Evolutionary conservation across 2,888 invertebrate genomes (phyloP), one percentile per base, ranked within the genome.

Genomic region (Ceramica pisi): DNA sequence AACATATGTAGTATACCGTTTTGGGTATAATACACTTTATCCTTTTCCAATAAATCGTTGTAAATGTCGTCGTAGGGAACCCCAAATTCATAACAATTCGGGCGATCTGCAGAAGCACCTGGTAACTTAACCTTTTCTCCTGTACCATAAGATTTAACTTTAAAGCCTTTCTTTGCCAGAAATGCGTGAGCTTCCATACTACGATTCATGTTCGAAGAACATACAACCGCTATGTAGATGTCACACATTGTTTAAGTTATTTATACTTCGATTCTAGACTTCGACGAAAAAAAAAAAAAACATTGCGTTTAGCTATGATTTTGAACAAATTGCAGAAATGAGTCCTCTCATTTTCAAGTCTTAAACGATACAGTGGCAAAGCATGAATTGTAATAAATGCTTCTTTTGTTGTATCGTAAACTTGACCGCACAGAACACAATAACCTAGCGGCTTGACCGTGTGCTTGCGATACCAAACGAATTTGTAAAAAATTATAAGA

Each of bases 101-200:
- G 99, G 88, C 97, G 97, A 92, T 99, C 99, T 7, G 98, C 98
- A 12, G 99, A 97, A 61, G 98, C 97, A 50, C 99, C 99, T 10
- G 99, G 99, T 71, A 99, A 96, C 93, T 99, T 99, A 1, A 99
- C 99, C 94, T 98, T 98, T 90, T 99, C 98, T 12, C 99, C 99
- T 44, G 99, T 98, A 21, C 99, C 99, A 95, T 98, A 99, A 0
- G 99, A 99, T 90, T 98, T 97, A 0, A 99, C 99, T 90, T 97
- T 97, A 91, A 98, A 99, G 19, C 99, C 99, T 90, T 99, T 99
- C 96, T 99, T 99, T 69, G 99, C 98, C 62, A 99, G 96, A 94
- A 99, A 99, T 72, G 98, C 98, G 96, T 99, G 99, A 21, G 99
- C 99, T 96, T 99, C 99, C 99, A 99, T 99, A 89, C 99, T 99